Evolutionary conservation across 2,888 invertebrate genomes (phyloP).

Genomic region (Phymatocera aterrima): DNA sequence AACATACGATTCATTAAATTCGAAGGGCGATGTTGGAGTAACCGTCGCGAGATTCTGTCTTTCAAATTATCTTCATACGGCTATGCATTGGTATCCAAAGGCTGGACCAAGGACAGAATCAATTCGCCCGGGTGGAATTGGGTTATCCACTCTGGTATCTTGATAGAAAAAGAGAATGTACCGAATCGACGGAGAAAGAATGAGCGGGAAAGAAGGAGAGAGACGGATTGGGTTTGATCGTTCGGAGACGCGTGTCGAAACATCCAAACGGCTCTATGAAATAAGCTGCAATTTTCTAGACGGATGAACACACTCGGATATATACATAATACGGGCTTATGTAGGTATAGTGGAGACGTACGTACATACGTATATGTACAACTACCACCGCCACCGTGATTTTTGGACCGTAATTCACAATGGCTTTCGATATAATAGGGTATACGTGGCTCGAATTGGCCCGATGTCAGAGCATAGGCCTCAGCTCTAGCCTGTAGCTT

Average conservation of each 20-base stretch:
- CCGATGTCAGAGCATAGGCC: neutral
- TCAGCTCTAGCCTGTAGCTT: neutral
- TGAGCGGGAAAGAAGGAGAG: too few relatives aligned
- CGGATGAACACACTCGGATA: constrained; percentile 56
- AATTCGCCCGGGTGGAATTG: neutral
- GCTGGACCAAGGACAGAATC: neutral
- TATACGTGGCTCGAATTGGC: constrained; percentile 30
- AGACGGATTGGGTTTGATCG: constrained; percentile 50
- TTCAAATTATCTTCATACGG: neutral
- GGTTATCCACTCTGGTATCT: too few relatives aligned
- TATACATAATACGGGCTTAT: neutral
- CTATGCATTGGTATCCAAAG: neutral
- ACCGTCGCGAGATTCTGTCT: constrained; percentile 37
- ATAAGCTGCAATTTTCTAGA: constrained; percentile 71
- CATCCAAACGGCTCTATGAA: constrained; percentile 55
- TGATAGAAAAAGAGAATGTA: too few relatives aligned
- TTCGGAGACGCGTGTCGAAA: constrained; percentile 56
- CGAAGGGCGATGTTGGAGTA: constrained; percentile 54
- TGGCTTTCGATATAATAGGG: constrained; percentile 25
- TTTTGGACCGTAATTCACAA: constrained; percentile 23
- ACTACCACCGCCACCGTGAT: too few relatives aligned
- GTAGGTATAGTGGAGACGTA: too few relatives aligned
- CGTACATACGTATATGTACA: neutral
- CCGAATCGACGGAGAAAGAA: too few relatives aligned
- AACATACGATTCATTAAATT: constrained; percentile 70